Percentiles rank a stretch among this genome's conserved stretches.
Conservation (phyloP, 2,888 invertebrate species). For the Adineta ricciae region DNA sequence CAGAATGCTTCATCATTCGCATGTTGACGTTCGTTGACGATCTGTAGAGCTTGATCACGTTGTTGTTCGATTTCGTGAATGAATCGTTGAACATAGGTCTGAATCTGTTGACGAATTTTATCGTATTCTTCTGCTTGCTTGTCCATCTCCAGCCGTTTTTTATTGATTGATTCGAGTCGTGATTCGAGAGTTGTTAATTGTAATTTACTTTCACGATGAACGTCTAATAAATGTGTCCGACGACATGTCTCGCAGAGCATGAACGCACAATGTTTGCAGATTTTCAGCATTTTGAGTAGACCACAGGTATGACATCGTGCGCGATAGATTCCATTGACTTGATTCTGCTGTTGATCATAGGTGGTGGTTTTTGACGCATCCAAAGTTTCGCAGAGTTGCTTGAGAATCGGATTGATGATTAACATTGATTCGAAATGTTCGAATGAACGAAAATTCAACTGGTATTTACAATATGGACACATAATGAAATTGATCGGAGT, state of each 20-base stretch:
- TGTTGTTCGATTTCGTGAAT: background rate
- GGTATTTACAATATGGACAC: background rate
- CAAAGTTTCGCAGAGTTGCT: background rate
- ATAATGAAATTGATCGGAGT: background rate
- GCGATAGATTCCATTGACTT: background rate
- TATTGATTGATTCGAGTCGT: background rate
- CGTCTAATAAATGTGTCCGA: background rate
- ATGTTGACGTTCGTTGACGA: background rate
- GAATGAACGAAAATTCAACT: background rate
- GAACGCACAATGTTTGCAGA: background rate
- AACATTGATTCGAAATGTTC: background rate
- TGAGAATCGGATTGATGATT: background rate
- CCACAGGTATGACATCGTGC: background rate
- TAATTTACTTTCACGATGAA: background rate
- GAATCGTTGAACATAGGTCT: background rate
- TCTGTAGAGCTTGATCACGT: background rate
- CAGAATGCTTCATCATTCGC: background rate
- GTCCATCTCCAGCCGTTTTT: background rate
- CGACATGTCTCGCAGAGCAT: background rate
- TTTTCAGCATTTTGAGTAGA: background rate
- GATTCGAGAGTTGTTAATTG: background rate
- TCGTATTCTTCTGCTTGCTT: background rate
- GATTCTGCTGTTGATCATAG: background rate
- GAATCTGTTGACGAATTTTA: background rate
- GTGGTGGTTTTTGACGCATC: background rate